Base-by-base conservation (phyloP, 2,888 invertebrate genomes). In the Dasypogon diadema region DNA sequence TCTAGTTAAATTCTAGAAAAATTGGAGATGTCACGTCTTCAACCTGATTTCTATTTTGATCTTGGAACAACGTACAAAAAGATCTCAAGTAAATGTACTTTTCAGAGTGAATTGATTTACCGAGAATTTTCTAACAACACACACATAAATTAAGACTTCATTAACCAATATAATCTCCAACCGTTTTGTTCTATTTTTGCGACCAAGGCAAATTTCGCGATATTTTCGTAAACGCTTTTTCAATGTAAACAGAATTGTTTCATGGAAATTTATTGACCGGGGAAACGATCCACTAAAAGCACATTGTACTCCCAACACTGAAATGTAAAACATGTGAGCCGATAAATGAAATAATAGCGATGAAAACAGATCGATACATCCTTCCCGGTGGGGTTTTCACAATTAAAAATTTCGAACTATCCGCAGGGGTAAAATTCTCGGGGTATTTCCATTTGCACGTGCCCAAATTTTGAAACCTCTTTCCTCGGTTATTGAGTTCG, bases 231-330 rank as follows among this genome's bases (percentile, higher is more conserved):
- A 56, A 56, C 1, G 26, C 24, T 56, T 56, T 56, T 30, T 26
- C 56, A 56, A 56, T 56, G 56, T 56, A 56, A 56, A 56, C 56
- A 56, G 14, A 26, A 56, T 5, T 30, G 14, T 56, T 54, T 26
- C 56, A 10, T 30, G 30, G 26, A 26, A 56, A 56, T 56, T 56
- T 56, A 56, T 56, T 56, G 30, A 26, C 56, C 26, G n/a, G 6
- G 12, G n/a, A 56, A 16, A 21, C 18, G 51, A 16, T 12, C 14
- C 5, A 51, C 16, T 21, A 16, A 48, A 48, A 48, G 12, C 12
- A 12, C 48, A 48, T 16, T 16, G 30, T 21, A 12, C 12, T 21
- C 48, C 5, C 51, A 3, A 12, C 16, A 21, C 21, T 51, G 16
- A 21, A 3, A 51, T 21, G 21, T 16, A 16, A 51, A 51, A 51